Conservation (phyloP, 2,888 invertebrate genomes). For the Gymnoscelis rufifasciata region DNA sequence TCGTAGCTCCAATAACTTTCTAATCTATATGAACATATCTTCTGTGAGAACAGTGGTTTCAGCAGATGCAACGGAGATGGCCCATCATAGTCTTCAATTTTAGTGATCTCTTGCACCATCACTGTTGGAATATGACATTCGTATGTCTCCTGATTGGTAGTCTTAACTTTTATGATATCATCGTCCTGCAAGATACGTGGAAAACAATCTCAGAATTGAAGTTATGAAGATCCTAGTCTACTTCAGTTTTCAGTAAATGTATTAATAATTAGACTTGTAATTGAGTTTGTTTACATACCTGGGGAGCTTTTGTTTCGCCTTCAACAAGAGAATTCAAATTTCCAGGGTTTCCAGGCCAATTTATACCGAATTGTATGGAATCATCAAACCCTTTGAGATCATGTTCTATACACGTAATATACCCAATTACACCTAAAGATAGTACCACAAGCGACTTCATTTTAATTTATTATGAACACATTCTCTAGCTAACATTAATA, state of each 20-base stretch:
- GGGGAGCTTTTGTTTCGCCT: conserved; percentile 39
- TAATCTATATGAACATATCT: conserved; percentile 90
- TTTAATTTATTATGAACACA: conserved; percentile 33
- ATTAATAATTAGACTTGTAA: too few species aligned
- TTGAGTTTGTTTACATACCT: conserved; percentile 36
- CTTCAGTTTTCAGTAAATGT: too few species aligned
- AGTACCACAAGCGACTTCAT: conserved; percentile 50
- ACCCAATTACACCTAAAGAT: conserved; percentile 40
- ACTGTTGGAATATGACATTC: conserved; percentile 88
- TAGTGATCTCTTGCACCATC: conserved; percentile 70
- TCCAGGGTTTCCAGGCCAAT: conserved; percentile 82
- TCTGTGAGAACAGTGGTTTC: conserved; percentile 85
- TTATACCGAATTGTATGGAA: conserved; percentile 87
- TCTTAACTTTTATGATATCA: conserved; percentile 84
- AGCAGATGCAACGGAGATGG: conserved; percentile 88
- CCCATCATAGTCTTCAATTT: conserved; percentile 82
- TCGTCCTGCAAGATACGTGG: conserved; percentile 56
- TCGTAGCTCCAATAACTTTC: conserved; percentile 98
- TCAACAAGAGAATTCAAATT: conserved; percentile 44
- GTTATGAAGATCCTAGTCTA: too few species aligned
- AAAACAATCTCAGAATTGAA: too few species aligned
- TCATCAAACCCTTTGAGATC: conserved; percentile 90
- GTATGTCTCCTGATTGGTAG: conserved; percentile 89
- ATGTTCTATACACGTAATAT: conserved; percentile 60
- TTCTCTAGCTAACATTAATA: conserved; percentile 24